Conservation (phyloP, 2,113 vertebrate genomes). For the Colaptes auratus region DNA sequence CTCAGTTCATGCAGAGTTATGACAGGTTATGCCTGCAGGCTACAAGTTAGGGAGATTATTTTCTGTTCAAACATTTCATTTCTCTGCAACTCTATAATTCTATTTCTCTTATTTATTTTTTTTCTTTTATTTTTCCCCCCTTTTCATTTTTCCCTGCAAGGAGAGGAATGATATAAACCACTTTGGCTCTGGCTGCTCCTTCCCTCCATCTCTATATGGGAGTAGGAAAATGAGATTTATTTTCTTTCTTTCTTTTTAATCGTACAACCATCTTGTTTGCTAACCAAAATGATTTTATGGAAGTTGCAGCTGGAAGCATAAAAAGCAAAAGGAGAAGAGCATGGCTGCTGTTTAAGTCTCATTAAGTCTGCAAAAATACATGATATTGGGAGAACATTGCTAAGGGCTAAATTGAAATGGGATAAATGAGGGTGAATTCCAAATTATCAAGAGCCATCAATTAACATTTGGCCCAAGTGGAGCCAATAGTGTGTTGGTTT, state of each 20-base stretch:
- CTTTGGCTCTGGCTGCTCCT: not conserved
- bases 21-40: slow-evolving; percentile 70
- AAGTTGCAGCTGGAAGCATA: slow-evolving; percentile 31
- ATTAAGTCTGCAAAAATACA: not conserved
- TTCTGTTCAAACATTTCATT: slow-evolving; percentile 77
- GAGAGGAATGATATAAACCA: slow-evolving; percentile 1
- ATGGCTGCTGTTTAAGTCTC: not conserved
- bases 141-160: not conserved
- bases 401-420: not conserved
- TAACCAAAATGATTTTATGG: slow-evolving; percentile 43
- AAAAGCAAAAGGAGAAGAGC: not conserved
- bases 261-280: slow-evolving; percentile 44
- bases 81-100: slow-evolving; percentile 59
- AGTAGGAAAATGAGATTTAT: not conserved
- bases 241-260: slow-evolving; percentile 43
- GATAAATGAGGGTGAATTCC: not conserved
- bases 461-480: not conserved
- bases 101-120: slow-evolving; percentile 6
- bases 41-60: slow-evolving; percentile 74
- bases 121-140: too few relatives aligned
- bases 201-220: not conserved
- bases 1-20: slow-evolving; percentile 66
- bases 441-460: not conserved
- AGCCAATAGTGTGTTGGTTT: not conserved
- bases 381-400: slow-evolving; percentile 1